These are phyloP conservation scores for Cryptocephalus moraei DNA, from an alignment of 2,888 invertebrate species.

Conservation along the genomic window DNA sequence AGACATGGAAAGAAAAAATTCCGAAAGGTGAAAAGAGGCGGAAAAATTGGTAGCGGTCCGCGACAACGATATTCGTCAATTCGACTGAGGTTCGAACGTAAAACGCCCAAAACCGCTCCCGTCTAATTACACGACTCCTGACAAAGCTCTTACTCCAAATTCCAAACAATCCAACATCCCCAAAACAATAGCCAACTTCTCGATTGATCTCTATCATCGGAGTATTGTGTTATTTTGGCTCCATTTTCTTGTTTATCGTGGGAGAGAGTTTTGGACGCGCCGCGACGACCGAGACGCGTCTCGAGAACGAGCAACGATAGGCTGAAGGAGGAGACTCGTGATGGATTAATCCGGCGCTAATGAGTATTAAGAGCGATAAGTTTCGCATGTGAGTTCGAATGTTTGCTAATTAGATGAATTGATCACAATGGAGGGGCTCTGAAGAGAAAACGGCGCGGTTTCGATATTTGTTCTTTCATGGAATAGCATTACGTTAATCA, in stretches of 20 bases:
- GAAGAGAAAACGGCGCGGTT: no score
- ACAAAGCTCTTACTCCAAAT: no score
- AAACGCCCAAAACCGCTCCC: no score
- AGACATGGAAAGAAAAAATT: no score
- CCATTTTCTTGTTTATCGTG: neutral
- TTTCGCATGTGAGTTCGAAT: constrained; percentile 35
- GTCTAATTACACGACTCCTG: no score
- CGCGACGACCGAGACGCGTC: neutral
- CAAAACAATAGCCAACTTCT: neutral
- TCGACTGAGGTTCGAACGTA: no score
- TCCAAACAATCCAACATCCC: no score
- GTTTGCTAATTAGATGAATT: constrained; percentile 40
- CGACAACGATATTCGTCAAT: no score
- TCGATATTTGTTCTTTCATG: no score
- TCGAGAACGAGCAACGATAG: neutral
- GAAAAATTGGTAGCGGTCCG: no score
- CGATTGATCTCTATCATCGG: neutral
- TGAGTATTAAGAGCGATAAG: constrained; percentile 41
- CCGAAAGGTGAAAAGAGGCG: no score
- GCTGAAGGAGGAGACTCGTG: constrained; percentile 22
- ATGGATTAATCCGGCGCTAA: constrained; percentile 41
- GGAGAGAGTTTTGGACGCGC: neutral
- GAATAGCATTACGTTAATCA: no score
- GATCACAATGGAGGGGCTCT: constrained; percentile 27
- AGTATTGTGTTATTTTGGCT: neutral